Evolutionary conservation across 2,888 invertebrate genomes (phyloP).

Genomic region (Mystacides longicornis): DNA sequence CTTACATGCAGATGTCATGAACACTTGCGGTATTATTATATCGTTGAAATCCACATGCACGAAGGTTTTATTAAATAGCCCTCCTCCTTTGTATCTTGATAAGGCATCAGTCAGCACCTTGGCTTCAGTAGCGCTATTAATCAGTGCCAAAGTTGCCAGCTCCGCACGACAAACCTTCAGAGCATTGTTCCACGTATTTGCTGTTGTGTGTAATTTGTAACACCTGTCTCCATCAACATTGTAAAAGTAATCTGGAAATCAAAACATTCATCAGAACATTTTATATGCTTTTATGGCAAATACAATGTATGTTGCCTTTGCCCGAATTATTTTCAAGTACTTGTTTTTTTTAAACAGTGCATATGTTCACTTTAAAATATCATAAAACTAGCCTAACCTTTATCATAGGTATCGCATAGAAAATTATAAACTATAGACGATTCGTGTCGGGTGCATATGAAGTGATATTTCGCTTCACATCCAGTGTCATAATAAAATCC

Average conservation of each 20-base stretch:
- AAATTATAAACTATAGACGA: background rate
- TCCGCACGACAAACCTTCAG: conserved; percentile 11
- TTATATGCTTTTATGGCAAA: too few species aligned
- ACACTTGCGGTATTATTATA: background rate
- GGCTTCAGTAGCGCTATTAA: conserved; percentile 15
- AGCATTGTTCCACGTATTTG: conserved; percentile 16
- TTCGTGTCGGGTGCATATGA: background rate
- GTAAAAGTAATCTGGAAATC: background rate
- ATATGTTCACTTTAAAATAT: too few species aligned
- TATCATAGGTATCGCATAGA: conserved; percentile 4
- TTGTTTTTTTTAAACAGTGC: too few species aligned
- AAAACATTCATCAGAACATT: background rate
- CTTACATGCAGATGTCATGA: conserved; percentile 1
- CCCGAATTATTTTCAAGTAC: too few species aligned
- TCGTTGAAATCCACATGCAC: conserved; percentile 14
- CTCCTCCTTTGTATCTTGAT: background rate
- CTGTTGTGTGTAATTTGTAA: conserved; percentile 17
- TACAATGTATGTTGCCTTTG: too few species aligned
- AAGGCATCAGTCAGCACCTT: background rate
- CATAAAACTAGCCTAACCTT: too few species aligned
- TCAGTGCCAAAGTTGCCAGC: conserved; percentile 5
- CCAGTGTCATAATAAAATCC: background rate
- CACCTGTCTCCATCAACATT: conserved; percentile 5
- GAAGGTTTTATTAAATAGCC: conserved; percentile 6
- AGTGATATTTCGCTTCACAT: background rate